Base-by-base conservation (phyloP, 2,888 invertebrate species). In the Ormyrus rosae region DNA sequence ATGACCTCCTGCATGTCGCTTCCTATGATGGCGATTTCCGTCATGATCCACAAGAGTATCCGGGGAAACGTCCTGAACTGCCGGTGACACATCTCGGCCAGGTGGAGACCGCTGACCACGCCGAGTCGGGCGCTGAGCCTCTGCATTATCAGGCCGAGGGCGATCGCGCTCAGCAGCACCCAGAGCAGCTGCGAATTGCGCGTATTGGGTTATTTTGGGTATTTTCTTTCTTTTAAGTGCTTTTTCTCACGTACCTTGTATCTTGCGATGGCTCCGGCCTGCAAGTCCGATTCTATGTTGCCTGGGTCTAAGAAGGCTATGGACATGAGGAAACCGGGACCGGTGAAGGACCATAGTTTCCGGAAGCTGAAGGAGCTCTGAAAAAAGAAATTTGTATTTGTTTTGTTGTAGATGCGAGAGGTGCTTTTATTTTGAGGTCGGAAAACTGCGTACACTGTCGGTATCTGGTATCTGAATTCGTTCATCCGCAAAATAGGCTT, bases 1-100 rank as follows among this genome's bases (percentile, higher is more conserved):
- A 97, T 97, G 60, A 97, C 97, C 92, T 97, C 97, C 91, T 97
- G 97, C 95, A 97, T 97, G 88, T 97, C 97, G 58, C 95, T 95
- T 10, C 96, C 97, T 85, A 97, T 96, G 86, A 97, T 97, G 2
- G 97, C 97, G 82, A 97, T 95, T 91, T 97, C 97, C 78, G 96
- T 94, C 97, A 97, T 97, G 77, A 97, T 92, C 97, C 97, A 97
- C 58, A 97, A 91, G 80, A 96, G 91, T 70, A 96, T 86, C 72
- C 97, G 92, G 0, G 97, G 96, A 46, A 95, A 84, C 84, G 91
- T 93, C 84, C 94, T 94, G 88, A 97, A 97, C 87, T 96, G 94
- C 86, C 94, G 91, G 90, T 95, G 93, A 90, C 96, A 94, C 93
- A 95, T 94, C 91, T 95, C 95, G 5, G 97, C 97, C 87, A 97